Percentiles rank a stretch among this genome's conserved stretches.
phyloP scores from a whole-genome alignment of 2,888 invertebrate species.

The Drosophila atripex region DNA sequence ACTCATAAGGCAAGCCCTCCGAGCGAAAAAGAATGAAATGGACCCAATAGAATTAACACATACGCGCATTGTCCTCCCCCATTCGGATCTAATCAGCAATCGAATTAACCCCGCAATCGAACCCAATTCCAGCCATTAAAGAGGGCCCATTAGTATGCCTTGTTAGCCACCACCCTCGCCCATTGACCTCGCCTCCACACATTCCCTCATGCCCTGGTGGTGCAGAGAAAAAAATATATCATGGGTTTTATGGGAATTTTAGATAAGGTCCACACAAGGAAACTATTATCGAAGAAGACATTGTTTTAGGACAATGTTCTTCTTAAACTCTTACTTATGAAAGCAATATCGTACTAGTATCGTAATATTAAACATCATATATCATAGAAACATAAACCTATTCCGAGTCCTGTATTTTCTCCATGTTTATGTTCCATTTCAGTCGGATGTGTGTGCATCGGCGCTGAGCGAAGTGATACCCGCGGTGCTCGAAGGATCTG shows the following conservation, averaged over 20 bases:
- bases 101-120: conserved; percentile 45
- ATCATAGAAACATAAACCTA: too few relatives aligned
- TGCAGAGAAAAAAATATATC: conserved; percentile 3
- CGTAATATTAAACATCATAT: too few relatives aligned
- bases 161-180: conserved; percentile 29
- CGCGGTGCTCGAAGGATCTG: conserved; percentile 96
- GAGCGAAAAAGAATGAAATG: conserved; percentile 23
- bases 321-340: too few relatives aligned
- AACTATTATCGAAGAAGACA: not conserved
- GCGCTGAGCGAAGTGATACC: conserved; percentile 97
- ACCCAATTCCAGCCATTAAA: conserved; percentile 43
- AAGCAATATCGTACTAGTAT: too few relatives aligned
- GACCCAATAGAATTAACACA: conserved; percentile 40
- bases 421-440: conserved; percentile 61
- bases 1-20: conserved; percentile 80
- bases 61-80: conserved; percentile 41
- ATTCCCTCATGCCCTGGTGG: not conserved
- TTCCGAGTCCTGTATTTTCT: conserved; percentile 14
- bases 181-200: conserved; percentile 19
- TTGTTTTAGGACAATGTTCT: not conserved
- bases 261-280: not conserved
- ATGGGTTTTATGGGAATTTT: not conserved
- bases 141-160: conserved; percentile 38
- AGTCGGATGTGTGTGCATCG: conserved; percentile 96
- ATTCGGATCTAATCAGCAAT: conserved; percentile 39